Evolutionary conservation across 2,888 invertebrate species (phyloP).

Genomic region (Drosophila stalkeri): DNA sequence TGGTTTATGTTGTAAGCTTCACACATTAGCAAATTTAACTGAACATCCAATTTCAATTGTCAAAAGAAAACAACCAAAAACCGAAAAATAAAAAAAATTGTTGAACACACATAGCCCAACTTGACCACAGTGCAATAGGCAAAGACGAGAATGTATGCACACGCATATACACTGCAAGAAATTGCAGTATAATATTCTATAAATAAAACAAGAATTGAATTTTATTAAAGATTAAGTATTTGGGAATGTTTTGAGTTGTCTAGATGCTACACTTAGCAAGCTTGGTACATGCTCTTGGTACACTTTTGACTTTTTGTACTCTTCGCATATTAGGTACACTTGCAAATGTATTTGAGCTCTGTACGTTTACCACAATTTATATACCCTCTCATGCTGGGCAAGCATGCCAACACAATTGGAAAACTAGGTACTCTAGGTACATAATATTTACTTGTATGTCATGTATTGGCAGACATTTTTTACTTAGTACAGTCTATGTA

Average conservation of each 20-base stretch:
- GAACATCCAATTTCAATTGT: constrained; percentile 44
- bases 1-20: constrained; percentile 60
- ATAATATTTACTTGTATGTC: no score
- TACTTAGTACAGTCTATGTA: no score
- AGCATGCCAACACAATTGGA: no score
- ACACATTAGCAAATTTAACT: constrained; percentile 66
- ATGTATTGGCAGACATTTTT: no score
- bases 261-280: not conserved
- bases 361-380: no score
- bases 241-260: not conserved
- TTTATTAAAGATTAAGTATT: not conserved
- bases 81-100: constrained; percentile 3
- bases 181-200: not conserved
- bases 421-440: not conserved
- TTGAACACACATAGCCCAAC: not conserved
- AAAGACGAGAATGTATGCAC: constrained; percentile 14
- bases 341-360: no score
- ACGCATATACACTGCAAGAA: constrained; percentile 26
- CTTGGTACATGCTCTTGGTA: not conserved
- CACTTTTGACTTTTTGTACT: no score
- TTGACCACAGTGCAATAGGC: constrained; percentile 10
- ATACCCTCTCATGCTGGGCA: no score
- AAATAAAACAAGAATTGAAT: not conserved
- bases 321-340: no score
- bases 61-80: constrained; percentile 12